Evolutionary conservation across 35 echinoderm and acorn worm genomes (phyloP).

Genomic region (Holothuria glaberrima): DNA sequence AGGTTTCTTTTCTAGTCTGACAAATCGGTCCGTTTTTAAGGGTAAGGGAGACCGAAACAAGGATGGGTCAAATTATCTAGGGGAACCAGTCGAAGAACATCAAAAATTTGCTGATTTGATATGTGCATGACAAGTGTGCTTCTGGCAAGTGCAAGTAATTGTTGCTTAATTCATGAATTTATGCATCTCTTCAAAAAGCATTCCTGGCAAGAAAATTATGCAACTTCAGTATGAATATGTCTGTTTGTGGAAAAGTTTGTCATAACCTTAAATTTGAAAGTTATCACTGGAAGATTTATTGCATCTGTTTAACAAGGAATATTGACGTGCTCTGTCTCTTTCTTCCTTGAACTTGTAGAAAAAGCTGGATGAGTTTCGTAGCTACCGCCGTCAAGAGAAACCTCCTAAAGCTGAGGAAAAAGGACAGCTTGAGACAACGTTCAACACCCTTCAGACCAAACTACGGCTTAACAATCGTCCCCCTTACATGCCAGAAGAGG

Average conservation of each 20-base stretch:
- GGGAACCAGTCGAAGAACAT: no score
- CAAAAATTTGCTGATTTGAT: no score
- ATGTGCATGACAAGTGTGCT: no score
- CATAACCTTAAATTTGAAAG: neutral
- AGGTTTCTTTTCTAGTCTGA: neutral
- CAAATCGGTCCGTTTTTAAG: no score
- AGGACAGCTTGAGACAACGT: constrained; percentile 87
- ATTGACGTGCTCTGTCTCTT: neutral
- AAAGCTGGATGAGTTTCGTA: constrained; percentile 96
- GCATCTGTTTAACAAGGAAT: neutral
- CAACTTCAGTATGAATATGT: neutral
- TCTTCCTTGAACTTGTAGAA: constrained; percentile 37
- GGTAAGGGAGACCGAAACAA: no score
- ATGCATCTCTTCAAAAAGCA: no score
- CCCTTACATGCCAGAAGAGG: constrained; percentile 85
- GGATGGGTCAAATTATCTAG: no score
- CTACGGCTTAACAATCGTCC: constrained; percentile 93
- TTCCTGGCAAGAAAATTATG: no score
- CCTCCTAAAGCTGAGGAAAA: constrained; percentile 94
- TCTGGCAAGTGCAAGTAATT: no score
- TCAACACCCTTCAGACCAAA: constrained; percentile 99
- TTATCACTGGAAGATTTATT: neutral
- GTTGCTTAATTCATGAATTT: no score
- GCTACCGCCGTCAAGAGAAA: constrained; percentile 86
- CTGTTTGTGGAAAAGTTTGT: neutral